These are phyloP conservation scores for Hemithea aestivaria DNA, from an alignment of 2,888 invertebrate genomes.

Conservation along the genomic window DNA sequence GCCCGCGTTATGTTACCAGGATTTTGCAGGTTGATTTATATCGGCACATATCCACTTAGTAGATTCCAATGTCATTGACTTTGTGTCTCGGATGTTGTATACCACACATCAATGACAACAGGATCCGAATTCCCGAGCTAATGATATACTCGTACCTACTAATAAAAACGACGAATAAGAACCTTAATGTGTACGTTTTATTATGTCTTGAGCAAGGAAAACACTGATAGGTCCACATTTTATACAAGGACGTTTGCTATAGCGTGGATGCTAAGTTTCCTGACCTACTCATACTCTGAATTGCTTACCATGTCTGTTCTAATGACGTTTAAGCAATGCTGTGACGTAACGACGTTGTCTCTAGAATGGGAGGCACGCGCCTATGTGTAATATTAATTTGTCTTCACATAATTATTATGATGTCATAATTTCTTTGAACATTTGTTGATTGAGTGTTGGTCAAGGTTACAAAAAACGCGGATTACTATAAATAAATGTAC, in stretches of 20 bases:
- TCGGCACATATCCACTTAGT: slow-evolving; percentile 6
- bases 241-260: slow-evolving; percentile 2
- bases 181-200: no score
- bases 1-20: slow-evolving; percentile 28
- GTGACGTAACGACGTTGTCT: slow-evolving; percentile 35
- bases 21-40: slow-evolving; percentile 32
- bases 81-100: slow-evolving; percentile 5
- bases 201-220: slow-evolving; percentile 9
- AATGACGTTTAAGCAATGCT: slow-evolving; percentile 47
- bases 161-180: no score
- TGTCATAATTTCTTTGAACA: slow-evolving; percentile 18
- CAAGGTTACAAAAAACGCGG: slow-evolving; percentile 1
- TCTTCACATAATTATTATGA: slow-evolving; percentile 18
- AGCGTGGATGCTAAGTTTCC: slow-evolving; percentile 23
- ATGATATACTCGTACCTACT: no score
- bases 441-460: not conserved
- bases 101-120: slow-evolving; percentile 8
- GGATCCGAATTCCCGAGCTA: slow-evolving; percentile 9
- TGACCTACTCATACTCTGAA: slow-evolving; percentile 46
- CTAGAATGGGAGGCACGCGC: slow-evolving; percentile 22
- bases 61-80: slow-evolving; percentile 36
- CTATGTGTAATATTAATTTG: slow-evolving; percentile 18
- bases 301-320: slow-evolving; percentile 40
- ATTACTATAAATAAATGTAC: no score
- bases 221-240: slow-evolving; percentile 6